phyloP scores from a whole-genome alignment of 2,113 vertebrate species.

The Rana temporaria region DNA sequence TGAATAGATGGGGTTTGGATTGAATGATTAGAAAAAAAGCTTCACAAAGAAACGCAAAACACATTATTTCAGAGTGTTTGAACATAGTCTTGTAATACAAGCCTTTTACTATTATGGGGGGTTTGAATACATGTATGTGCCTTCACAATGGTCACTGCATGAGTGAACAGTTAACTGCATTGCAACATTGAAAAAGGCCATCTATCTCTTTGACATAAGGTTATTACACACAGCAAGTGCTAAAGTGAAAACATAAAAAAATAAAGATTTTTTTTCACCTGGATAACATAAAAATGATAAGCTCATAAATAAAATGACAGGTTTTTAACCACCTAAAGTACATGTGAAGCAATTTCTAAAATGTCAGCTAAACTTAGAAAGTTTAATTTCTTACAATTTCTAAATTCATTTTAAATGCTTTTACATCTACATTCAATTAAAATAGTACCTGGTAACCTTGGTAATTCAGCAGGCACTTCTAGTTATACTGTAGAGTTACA shows the following conservation, averaged over 20 bases:
- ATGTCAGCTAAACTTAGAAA: too few species aligned
- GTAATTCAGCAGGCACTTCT: too few species aligned
- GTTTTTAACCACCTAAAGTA: too few species aligned
- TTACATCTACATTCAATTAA: too few species aligned
- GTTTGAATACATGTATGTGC: not conserved
- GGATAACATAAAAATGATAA: not conserved
- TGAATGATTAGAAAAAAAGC: not conserved
- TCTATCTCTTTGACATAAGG: conserved; percentile 15
- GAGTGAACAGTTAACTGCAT: not conserved
- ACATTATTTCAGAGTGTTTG: not conserved
- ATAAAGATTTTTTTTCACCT: not conserved
- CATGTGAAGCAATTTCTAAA: too few species aligned
- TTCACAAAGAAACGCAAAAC: not conserved
- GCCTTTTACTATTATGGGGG: not conserved
- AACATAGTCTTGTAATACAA: not conserved
- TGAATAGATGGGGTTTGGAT: too few species aligned
- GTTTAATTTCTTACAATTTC: too few species aligned
- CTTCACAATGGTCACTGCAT: conserved; percentile 2
- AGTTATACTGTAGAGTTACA: too few species aligned
- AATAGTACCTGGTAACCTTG: too few species aligned
- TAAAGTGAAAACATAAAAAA: conserved; percentile 17
- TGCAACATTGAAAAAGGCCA: conserved; percentile 14
- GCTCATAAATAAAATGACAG: not conserved
- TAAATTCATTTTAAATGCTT: too few species aligned
- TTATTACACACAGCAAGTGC: conserved; percentile 12